Evolutionary conservation across 2,797 vertebrate genomes (phyloP).

Genomic region (Malacoraja senta): DNA sequence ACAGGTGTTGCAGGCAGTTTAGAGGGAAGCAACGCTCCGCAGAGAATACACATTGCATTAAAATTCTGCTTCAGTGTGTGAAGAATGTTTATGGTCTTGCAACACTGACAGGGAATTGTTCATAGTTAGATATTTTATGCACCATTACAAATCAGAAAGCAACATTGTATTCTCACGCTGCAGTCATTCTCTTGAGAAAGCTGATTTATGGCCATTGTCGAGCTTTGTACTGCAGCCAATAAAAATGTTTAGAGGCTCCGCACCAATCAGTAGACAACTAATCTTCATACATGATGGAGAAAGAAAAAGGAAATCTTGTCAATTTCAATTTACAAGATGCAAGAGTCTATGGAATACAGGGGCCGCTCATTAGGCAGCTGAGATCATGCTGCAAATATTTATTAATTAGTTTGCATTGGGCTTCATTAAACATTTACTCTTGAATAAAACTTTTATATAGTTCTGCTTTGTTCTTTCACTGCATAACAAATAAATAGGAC

Average conservation of each 20-base stretch:
- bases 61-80: slow-evolving; percentile 27
- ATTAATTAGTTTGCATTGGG: slow-evolving; percentile 43
- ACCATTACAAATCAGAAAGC: slow-evolving; percentile 22
- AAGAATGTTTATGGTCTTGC: slow-evolving; percentile 27
- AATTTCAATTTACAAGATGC: slow-evolving; percentile 40
- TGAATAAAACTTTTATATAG: background rate
- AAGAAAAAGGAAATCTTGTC: slow-evolving; percentile 24
- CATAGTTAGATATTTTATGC: slow-evolving; percentile 36
- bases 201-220: slow-evolving; percentile 40
- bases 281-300: slow-evolving; percentile 42
- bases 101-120: slow-evolving; percentile 2
- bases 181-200: slow-evolving; percentile 1
- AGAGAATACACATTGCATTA: background rate
- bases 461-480: too few species aligned
- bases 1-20: slow-evolving; percentile 3
- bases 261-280: slow-evolving; percentile 41
- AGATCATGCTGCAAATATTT: slow-evolving; percentile 42
- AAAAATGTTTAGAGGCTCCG: slow-evolving; percentile 10
- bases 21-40: background rate
- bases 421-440: slow-evolving; percentile 41
- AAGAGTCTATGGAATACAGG: slow-evolving; percentile 41
- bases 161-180: slow-evolving; percentile 21
- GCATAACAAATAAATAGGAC: background rate
- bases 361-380: slow-evolving; percentile 32
- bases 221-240: slow-evolving; percentile 39